Evolutionary conservation across 2,888 invertebrate genomes (phyloP).

Genomic region (Synergus laeviventris): DNA sequence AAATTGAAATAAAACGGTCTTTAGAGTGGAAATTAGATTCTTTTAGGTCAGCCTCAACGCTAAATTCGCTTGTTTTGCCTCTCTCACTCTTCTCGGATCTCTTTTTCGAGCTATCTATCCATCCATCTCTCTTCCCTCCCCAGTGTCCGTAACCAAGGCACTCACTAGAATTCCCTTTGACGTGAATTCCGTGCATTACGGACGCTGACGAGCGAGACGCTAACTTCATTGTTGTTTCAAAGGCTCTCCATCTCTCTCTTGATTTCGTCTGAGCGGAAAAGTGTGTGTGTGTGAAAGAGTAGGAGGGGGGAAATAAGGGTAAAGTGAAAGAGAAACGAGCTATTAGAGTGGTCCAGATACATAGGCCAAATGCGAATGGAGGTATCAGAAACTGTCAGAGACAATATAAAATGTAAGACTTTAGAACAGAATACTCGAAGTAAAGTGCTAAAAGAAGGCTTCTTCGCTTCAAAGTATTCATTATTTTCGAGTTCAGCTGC

Average conservation of each 20-base stretch:
- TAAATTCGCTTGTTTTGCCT: conserved; percentile 39
- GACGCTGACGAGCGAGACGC: conserved; percentile 70
- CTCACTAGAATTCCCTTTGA: conserved; percentile 70
- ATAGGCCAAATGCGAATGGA: background rate
- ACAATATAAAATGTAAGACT: background rate
- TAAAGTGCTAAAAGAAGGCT: conserved; percentile 15
- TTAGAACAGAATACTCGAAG: background rate
- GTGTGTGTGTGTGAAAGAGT: background rate
- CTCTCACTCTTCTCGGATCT: conserved; percentile 47
- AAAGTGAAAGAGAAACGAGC: background rate
- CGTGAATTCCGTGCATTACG: conserved; percentile 71
- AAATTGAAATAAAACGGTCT: conserved; percentile 43
- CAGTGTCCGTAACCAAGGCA: conserved; percentile 40
- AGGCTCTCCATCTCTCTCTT: conserved; percentile 54
- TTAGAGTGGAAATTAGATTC: conserved; percentile 57
- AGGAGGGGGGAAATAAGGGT: background rate
- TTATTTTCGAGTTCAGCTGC: conserved; percentile 12
- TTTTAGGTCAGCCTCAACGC: conserved; percentile 53
- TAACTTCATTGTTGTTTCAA: conserved; percentile 75
- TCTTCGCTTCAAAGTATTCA: conserved; percentile 17
- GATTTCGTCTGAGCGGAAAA: background rate
- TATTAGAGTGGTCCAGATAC: background rate
- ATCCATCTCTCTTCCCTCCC: conserved; percentile 47
- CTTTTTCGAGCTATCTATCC: conserved; percentile 44
- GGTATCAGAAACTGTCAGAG: background rate